Evolutionary conservation across 1,140 invertebrate genomes (phyloP).

Genomic region (Aporrectodea caliginosa): DNA sequence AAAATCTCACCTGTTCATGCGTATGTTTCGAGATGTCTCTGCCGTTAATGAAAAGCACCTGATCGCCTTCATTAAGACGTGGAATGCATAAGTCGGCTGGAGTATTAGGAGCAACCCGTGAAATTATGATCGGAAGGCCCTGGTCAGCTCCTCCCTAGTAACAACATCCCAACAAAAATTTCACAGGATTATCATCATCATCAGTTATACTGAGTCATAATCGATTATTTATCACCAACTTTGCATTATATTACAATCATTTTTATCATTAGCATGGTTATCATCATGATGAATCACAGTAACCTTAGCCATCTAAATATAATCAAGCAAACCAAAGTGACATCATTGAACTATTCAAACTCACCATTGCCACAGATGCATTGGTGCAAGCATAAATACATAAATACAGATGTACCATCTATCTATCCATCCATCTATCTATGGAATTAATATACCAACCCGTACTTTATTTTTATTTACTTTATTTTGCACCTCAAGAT

Average conservation of each 20-base stretch:
- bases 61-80: constrained; percentile 89
- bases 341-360: constrained; percentile 28
- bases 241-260: too few relatives aligned
- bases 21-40: constrained; percentile 80
- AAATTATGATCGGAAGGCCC: constrained; percentile 86
- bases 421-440: constrained; percentile 1
- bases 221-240: too few relatives aligned
- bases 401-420: neutral
- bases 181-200: too few relatives aligned
- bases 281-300: too few relatives aligned
- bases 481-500: too few relatives aligned
- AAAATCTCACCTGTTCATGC: constrained; percentile 76
- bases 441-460: neutral
- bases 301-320: too few relatives aligned
- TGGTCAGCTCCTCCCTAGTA: constrained; percentile 73
- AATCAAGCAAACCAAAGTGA: neutral
- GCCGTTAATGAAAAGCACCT: constrained; percentile 93
- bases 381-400: constrained; percentile 88
- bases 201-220: too few relatives aligned
- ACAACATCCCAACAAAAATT: too few relatives aligned
- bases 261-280: too few relatives aligned
- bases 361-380: constrained; percentile 86
- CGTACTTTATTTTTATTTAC: too few relatives aligned
- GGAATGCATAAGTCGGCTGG: constrained; percentile 83
- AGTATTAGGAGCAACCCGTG: constrained; percentile 82